Evolutionary conservation across 2,888 invertebrate species (phyloP).

Genomic region (Nomada fucata): DNA sequence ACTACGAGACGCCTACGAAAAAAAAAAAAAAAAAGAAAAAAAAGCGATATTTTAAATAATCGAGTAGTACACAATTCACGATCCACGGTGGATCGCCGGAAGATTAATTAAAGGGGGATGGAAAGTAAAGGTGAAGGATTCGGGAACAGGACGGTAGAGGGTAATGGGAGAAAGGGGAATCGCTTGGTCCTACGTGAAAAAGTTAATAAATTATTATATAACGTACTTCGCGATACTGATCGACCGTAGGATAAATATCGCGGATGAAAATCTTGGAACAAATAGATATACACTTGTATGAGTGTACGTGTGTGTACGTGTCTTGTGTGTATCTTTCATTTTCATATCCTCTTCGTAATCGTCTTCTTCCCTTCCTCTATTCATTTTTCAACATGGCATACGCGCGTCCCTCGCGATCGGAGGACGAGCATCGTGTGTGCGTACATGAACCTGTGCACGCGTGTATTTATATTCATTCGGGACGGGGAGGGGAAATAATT

Average conservation of each 20-base stretch:
- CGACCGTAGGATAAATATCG: conserved; percentile 64
- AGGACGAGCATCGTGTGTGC: conserved; percentile 37
- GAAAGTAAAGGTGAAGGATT: conserved; percentile 4
- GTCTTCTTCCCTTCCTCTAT: conserved; percentile 46
- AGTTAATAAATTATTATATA: conserved; percentile 61
- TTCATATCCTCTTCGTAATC: conserved; percentile 22
- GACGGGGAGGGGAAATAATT: conserved; percentile 19
- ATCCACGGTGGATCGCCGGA: conserved; percentile 28
- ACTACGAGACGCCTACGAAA: conserved; percentile 31
- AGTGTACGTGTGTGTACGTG: conserved; percentile 1
- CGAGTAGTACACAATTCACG: conserved; percentile 13
- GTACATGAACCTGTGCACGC: conserved; percentile 64
- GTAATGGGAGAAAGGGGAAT: conserved; percentile 36
- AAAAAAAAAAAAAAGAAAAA: no score
- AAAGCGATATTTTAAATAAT: conserved; percentile 23
- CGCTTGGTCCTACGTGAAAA: conserved; percentile 63
- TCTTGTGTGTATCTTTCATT: conserved; percentile 5
- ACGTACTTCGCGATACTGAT: conserved; percentile 53
- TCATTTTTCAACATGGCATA: conserved; percentile 73
- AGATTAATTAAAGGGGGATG: conserved; percentile 6
- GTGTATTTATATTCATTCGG: conserved; percentile 23
- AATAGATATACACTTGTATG: conserved; percentile 55
- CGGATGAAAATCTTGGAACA: conserved; percentile 64
- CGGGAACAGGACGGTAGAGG: background rate
- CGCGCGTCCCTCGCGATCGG: conserved; percentile 69